Base-by-base conservation (phyloP, 1,140 invertebrate species). In the Ladona fulva region DNA sequence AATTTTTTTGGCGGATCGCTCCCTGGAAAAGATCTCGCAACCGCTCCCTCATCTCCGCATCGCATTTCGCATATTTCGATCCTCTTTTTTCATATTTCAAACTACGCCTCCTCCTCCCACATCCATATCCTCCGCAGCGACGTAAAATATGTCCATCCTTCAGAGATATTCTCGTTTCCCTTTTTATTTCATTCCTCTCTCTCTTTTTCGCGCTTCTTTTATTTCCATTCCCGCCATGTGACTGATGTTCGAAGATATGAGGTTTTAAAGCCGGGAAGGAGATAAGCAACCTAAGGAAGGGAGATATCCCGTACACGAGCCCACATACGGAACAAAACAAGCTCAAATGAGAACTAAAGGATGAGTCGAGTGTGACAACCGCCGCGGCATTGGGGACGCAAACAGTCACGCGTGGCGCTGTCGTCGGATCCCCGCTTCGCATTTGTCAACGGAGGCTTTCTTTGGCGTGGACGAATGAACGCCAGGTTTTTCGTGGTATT, bases 341-440 rank as follows among this genome's bases (percentile, higher is more conserved):
- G n/a, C 52, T 66, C 52, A 66, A 66, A 66, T 66, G 52, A 66
- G 52, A 66, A 66, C 52, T 66, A 66, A 66, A 66, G 52, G 52
- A 66, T 66, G 52, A 66, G 52, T 16, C 16, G 52, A 66, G 12
- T 66, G 52, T 12, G 52, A 66, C 52, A 66, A 66, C 10, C 44
- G 44, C 44, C 10, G 19, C n/a, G 52, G 52, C 52, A 12, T 5
- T 66, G 52, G 52, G 52, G 52, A 66, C 52, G 52, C 52, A 66
- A 66, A 66, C 52, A 66, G 52, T 12, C 52, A 66, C 52, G 52
- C 52, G 52, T 66, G 52, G 52, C 52, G 52, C 52, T 66, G 52
- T 66, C 52, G 52, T 66, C 52, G 52, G 14, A 66, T 66, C 52
- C 52, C 52, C 52, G 52, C 52, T 66, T 66, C 52, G 52, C 52